These are phyloP conservation scores for Lontra canadensis DNA, from an alignment of 2,113 vertebrate genomes.

Conservation along the genomic window DNA sequence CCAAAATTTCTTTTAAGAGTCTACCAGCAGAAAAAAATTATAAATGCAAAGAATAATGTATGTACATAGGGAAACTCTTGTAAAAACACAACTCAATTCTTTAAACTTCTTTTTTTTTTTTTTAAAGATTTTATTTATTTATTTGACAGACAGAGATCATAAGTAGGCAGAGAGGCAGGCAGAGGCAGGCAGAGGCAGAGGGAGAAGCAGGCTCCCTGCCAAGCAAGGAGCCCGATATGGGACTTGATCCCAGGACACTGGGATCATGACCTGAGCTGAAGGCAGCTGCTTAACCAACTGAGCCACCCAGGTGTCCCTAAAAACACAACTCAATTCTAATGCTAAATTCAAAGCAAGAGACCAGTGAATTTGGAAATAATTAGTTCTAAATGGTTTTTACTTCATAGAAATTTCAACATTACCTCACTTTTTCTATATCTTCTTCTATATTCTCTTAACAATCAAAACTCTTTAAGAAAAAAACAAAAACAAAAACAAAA, in stretches of 20 bases:
- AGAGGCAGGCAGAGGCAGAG: too few relatives aligned
- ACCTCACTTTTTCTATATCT: background rate
- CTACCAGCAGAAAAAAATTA: background rate
- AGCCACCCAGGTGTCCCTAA: too few relatives aligned
- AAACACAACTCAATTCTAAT: background rate
- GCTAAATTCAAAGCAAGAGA: background rate
- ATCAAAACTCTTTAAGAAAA: background rate
- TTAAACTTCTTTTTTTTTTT: too few relatives aligned
- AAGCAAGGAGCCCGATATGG: too few relatives aligned
- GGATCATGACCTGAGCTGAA: too few relatives aligned
- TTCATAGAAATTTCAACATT: background rate
- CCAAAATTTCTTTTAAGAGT: background rate
- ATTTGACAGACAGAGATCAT: too few relatives aligned
- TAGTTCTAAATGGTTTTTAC: background rate
- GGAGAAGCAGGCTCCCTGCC: too few relatives aligned
- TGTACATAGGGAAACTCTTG: background rate
- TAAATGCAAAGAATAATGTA: background rate
- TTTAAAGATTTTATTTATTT: too few relatives aligned
- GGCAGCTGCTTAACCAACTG: too few relatives aligned
- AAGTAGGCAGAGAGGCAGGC: too few relatives aligned
- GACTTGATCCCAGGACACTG: too few relatives aligned
- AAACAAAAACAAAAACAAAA: too few relatives aligned
- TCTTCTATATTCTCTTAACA: background rate
- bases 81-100: background rate
- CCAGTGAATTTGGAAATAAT: background rate